Evolutionary conservation across 2,113 vertebrate genomes (phyloP).

Genomic region (Phalacrocorax pelagicus): DNA sequence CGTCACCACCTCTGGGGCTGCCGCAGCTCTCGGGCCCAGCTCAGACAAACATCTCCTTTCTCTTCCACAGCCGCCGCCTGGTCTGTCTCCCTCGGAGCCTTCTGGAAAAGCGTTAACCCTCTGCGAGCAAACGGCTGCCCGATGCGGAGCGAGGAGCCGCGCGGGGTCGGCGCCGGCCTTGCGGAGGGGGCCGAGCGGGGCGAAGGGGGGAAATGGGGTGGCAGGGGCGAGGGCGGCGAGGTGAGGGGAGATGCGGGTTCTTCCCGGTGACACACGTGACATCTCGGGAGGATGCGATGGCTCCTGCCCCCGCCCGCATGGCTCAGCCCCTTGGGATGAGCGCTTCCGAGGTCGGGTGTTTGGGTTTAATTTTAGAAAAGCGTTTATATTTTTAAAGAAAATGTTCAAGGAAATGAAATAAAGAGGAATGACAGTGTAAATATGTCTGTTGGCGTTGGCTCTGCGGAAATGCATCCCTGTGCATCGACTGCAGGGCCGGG

Average conservation of each 20-base stretch:
- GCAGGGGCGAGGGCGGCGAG: background rate
- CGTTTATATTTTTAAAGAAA: background rate
- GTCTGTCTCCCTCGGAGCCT: conserved; percentile 14
- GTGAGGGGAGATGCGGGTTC: accelerated
- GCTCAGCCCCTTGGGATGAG: background rate
- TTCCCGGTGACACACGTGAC: background rate
- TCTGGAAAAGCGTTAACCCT: conserved; percentile 24
- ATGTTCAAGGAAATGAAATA: background rate
- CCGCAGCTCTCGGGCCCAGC: background rate
- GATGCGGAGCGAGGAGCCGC: background rate
- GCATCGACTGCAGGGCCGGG: accelerated
- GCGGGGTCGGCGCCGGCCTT: background rate
- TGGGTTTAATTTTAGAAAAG: background rate
- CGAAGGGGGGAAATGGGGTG: background rate
- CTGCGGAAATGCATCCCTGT: accelerated
- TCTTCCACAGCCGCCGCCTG: background rate
- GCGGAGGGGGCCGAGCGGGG: background rate
- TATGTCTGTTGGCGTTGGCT: background rate
- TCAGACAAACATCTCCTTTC: conserved; percentile 1
- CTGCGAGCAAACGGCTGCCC: background rate
- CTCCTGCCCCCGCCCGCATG: accelerated
- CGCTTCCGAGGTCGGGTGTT: accelerated
- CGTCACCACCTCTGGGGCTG: background rate
- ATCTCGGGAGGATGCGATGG: accelerated
- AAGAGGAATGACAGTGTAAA: background rate